Conservation (phyloP, 2,888 invertebrate species). For the Latrodectus elegans region DNA sequence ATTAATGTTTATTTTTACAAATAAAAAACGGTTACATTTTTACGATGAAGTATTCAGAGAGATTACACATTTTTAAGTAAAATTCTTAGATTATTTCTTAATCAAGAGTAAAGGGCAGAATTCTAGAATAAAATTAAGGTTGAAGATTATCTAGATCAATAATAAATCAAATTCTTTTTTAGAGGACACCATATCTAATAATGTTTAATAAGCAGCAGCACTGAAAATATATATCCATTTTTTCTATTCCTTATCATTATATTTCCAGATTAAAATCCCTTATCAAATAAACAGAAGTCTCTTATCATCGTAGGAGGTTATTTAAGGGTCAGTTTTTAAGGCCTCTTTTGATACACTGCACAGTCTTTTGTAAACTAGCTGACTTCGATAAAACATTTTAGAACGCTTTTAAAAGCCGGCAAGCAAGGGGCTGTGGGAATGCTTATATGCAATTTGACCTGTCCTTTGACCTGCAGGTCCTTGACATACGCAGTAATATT, state of each 20-base stretch:
- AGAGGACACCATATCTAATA: conserved; percentile 27
- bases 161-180: conserved; percentile 53
- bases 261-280: conserved; percentile 59
- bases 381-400: conserved; percentile 56
- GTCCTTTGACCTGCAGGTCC: conserved; percentile 54
- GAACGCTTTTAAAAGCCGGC: conserved; percentile 18
- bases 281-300: conserved; percentile 61
- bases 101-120: too few relatives aligned
- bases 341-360: conserved; percentile 37
- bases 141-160: conserved; percentile 30
- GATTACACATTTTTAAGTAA: too few relatives aligned
- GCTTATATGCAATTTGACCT: conserved; percentile 31
- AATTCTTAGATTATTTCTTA: too few relatives aligned
- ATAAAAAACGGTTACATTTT: too few relatives aligned
- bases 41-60: too few relatives aligned
- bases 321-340: conserved; percentile 42
- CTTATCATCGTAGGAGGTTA: conserved; percentile 40
- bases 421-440: conserved; percentile 46
- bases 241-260: conserved; percentile 51
- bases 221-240: conserved; percentile 6
- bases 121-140: too few relatives aligned
- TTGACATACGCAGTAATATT: conserved; percentile 29
- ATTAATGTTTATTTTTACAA: too few relatives aligned
- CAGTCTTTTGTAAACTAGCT: conserved; percentile 57
- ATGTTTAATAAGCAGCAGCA: conserved; percentile 46